Percentiles rank a stretch among this genome's conserved stretches.
phyloP scores from a whole-genome alignment of 2,113 vertebrate genomes.

The Spheniscus mendiculus region DNA sequence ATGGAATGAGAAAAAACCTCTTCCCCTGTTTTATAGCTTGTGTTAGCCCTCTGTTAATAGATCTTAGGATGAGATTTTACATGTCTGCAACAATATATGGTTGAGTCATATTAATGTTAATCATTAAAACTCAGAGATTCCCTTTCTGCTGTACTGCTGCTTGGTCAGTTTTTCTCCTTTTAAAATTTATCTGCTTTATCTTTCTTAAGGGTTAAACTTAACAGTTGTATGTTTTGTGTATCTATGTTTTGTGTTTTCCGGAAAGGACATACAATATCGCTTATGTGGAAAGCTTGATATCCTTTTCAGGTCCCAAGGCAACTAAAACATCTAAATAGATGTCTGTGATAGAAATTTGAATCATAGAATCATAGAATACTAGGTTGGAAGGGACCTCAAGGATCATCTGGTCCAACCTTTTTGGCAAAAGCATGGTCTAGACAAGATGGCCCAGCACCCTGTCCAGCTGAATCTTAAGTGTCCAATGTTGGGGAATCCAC shows the following conservation, averaged over 20 bases:
- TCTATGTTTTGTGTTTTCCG: background rate
- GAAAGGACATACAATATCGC: background rate
- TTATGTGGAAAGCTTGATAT: background rate
- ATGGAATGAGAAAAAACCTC: background rate
- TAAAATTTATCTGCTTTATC: background rate
- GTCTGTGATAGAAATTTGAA: background rate
- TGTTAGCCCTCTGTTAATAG: background rate
- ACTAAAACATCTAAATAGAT: background rate
- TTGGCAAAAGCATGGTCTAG: too few species aligned
- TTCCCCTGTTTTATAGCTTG: background rate
- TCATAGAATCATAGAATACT: too few species aligned
- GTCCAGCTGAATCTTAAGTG: too few species aligned
- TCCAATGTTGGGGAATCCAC: too few species aligned
- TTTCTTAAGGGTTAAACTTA: background rate
- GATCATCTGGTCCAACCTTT: too few species aligned
- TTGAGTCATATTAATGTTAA: background rate
- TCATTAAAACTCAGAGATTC: background rate
- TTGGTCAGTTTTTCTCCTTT: background rate
- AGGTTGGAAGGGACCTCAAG: too few species aligned
- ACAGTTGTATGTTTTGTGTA: background rate
- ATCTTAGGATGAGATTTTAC: background rate
- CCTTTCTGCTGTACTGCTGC: background rate
- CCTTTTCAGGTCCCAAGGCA: background rate
- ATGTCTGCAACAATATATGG: background rate
- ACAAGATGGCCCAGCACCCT: too few species aligned